Percentiles rank a stretch among this genome's conserved stretches.
These are phyloP conservation scores for Pterocles orientalis DNA, from an alignment of 2,113 vertebrate species.

Conservation along the genomic window DNA sequence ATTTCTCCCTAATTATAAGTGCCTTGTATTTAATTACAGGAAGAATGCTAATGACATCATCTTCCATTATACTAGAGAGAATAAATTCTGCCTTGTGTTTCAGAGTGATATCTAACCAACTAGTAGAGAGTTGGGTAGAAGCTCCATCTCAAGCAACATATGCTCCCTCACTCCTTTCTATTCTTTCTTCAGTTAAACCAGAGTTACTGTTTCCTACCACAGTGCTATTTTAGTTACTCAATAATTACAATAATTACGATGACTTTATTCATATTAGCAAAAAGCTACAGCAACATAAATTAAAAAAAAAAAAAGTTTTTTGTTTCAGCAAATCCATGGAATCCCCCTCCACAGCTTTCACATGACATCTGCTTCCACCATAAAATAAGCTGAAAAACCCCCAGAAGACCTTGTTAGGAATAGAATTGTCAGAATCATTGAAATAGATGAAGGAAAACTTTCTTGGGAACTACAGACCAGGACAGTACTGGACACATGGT, in stretches of 20 bases:
- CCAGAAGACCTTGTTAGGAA: neutral
- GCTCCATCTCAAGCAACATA: neutral
- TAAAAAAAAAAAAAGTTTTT: neutral
- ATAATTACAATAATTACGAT: neutral
- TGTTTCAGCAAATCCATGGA: neutral
- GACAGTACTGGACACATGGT: accelerated
- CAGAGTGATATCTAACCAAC: neutral
- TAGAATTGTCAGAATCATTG: neutral
- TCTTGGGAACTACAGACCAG: neutral
- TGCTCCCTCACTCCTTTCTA: neutral
- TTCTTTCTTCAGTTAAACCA: neutral
- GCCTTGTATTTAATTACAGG: neutral
- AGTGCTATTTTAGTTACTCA: neutral
- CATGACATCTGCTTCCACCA: too few relatives aligned
- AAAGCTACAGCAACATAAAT: neutral
- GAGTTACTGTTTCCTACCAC: neutral
- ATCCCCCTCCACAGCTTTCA: neutral
- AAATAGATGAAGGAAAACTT: neutral
- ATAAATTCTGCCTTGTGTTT: neutral
- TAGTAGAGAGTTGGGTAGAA: neutral
- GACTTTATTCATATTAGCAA: neutral
- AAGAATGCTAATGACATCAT: neutral
- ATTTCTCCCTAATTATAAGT: neutral
- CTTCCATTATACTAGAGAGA: neutral
- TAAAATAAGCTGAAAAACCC: neutral